Base-by-base conservation (phyloP, 2,113 vertebrate genomes). In the Acanthisitta chloris region DNA sequence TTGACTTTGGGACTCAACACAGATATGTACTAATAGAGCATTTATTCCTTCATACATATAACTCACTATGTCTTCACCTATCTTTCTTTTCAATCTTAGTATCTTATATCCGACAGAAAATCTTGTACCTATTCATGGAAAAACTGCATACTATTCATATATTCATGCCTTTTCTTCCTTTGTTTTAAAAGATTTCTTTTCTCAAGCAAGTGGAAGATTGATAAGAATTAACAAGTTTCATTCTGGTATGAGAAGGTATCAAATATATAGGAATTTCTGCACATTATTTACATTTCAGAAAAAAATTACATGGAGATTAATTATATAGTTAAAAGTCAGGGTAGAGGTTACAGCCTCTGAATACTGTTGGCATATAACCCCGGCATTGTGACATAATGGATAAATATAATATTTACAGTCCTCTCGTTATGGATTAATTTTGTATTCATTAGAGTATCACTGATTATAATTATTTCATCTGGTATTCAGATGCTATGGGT, bases 401-500 rank as follows among this genome's bases (percentile, higher is more conserved):
- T 82, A 62, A 94, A 96, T 97, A 94, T 88, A 96, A 92, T 81
- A 48, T 46, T 94, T 85, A 89, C 15, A 15, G 46, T 88, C 65
- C 54, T 91, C 59, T 95, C 49, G 69, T 82, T 96, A 88, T 1
- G 7, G 46, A 90, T 86, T 83, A 17, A 88, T 95, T 95, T 95
- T 25, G 33, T 86, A 85, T 95, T 96, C 87, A 90, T 95, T 94
- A 84, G 65, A 78, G 34, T 92, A 84, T 81, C 83, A 58, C 49
- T 52, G 52, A 92, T 95, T 52, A 69, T 83, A 95, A 90, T 86
- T 8, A 95, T 93, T 96, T 94, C 40, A 91, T 96, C 87, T 88
- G 33, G 28, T 95, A 96, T 94, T 97, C 92, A 96, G 61, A 85
- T 12, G n/a, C 69, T 57, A 72, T 83, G 96, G 78, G 62, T 97